Evolutionary conservation across 2,113 vertebrate species (phyloP).

Genomic region (Erythrolamprus reginae): DNA sequence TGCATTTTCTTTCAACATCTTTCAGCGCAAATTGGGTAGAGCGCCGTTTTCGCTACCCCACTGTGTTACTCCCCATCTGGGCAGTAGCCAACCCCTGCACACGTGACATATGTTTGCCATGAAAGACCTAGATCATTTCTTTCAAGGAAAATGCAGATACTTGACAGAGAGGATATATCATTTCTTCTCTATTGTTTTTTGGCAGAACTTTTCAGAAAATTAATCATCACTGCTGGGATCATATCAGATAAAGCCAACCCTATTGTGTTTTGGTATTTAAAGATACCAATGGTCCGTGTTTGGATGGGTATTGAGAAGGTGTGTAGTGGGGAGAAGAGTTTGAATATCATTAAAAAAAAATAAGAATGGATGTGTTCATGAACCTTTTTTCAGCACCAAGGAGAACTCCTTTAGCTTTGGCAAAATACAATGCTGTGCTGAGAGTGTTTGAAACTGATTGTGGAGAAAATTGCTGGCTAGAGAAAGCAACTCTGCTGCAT

Average conservation of each 20-base stretch:
- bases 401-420: neutral
- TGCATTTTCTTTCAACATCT: no score
- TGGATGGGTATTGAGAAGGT: neutral
- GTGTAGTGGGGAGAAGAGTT: neutral
- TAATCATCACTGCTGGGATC: no score
- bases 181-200: neutral
- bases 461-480: slow-evolving; percentile 35
- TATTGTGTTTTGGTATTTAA: neutral
- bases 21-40: no score
- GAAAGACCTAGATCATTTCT: no score
- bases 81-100: no score
- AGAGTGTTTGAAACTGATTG: slow-evolving; percentile 13
- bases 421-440: neutral
- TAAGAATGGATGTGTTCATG: neutral
- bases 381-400: neutral
- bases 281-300: neutral
- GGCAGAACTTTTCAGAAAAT: neutral
- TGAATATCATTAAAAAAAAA: neutral
- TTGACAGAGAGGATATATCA: neutral
- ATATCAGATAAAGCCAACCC: neutral
- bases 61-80: no score
- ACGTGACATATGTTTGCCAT: no score
- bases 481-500: slow-evolving; percentile 56
- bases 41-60: no score
- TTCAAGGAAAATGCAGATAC: neutral